Evolutionary conservation across 2,113 vertebrate species (phyloP).

Genomic region (Cervus canadensis): DNA sequence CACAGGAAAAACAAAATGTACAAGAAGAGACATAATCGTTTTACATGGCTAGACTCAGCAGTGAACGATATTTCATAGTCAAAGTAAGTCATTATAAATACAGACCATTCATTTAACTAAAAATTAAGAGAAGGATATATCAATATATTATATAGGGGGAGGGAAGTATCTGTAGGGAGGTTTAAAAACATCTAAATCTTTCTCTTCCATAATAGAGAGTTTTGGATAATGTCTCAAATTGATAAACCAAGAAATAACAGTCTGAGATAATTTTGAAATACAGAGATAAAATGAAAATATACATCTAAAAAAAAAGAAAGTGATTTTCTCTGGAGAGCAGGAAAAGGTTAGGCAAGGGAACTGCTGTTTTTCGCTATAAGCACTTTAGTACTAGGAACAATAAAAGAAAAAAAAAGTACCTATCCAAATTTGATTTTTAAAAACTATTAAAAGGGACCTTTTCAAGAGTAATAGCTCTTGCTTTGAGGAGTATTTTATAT

Average conservation of each 20-base stretch:
- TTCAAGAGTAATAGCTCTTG: background rate
- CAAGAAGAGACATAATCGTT: constrained; percentile 46
- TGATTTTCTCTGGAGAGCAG: background rate
- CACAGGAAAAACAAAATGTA: constrained; percentile 36
- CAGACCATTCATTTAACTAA: background rate
- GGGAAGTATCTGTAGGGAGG: background rate
- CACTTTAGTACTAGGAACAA: background rate
- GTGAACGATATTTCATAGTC: constrained; percentile 2
- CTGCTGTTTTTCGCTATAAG: background rate
- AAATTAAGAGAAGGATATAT: constrained; percentile 10
- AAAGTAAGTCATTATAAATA: constrained; percentile 35
- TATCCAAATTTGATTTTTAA: background rate
- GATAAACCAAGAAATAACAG: background rate
- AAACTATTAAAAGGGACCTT: background rate
- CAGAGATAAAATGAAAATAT: background rate
- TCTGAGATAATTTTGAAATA: background rate
- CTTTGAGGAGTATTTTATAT: background rate
- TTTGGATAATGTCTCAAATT: background rate
- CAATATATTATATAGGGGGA: background rate
- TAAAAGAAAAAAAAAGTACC: background rate
- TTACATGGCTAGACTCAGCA: background rate
- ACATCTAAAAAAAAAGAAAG: background rate
- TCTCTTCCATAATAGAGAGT: background rate
- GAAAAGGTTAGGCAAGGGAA: background rate
- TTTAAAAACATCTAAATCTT: constrained; percentile 20